Base-by-base conservation (phyloP, 1,140 invertebrate genomes). In the Trichomalopsis sarcophagae region DNA sequence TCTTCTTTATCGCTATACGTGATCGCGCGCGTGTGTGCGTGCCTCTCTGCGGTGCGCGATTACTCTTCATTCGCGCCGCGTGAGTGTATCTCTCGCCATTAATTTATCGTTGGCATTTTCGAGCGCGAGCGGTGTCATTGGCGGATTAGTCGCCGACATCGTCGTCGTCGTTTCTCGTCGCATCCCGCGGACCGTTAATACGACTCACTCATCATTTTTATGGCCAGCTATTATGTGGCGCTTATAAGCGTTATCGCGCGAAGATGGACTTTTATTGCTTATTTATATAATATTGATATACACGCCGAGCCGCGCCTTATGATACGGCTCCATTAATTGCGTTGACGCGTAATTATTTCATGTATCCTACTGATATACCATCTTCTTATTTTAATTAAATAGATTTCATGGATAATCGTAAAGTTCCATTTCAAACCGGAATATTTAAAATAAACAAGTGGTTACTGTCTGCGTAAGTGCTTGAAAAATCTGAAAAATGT, bases 81-180 rank as follows among this genome's bases (percentile, higher is more conserved):
- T 47, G 36, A 82, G 74, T 83, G 82, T 76, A 44, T 78, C 83
- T 62, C 55, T 74, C 44, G 83, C 83, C 71, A 84, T 84, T 84
- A 84, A 84, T 84, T 84, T 84, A 84, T 84, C 69, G 83, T 66
- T 77, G 76, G 69, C 77, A 74, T 84, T 84, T 84, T 84, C 83
- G 68, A 83, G 82, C 82, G 82, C 74, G 36, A 62, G 62, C 55
- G 74, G 76, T 77, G 79, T 84, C 83, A 84, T 84, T 84, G 68
- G 10, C 47, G 76, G 77, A 84, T 84, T 84, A 84, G 83, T 79
- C 30, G 55, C n/a, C n/a, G 55, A 62, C 55, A 62, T 44, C 13
- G 36, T 23, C 69, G 23, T 10, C n/a, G 68, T 10, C n/a, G 68
- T 36, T 36, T 3, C 40, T 44, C 23, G 27, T 27, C 11, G 21